Evolutionary conservation across 2,888 invertebrate species (phyloP), one percentile per base, ranked within the genome.

Genomic region (Andrena praecox): DNA sequence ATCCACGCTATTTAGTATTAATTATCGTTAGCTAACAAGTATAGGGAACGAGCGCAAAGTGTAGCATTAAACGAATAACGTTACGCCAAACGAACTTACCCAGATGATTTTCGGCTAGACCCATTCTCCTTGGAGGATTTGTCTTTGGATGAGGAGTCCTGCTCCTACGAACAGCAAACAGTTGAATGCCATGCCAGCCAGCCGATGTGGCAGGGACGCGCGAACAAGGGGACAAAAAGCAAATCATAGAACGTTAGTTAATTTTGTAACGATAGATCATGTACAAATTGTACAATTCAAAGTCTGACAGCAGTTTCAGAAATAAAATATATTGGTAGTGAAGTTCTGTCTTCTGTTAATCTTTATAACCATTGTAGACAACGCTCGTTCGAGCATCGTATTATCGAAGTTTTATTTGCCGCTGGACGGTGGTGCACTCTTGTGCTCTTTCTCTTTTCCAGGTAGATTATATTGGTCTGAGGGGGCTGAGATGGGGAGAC

Each of bases 111-210:
- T 85, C 94, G 95, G 83, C 94, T 93, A 87, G 95, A 96, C 89
- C 95, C 96, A 93, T 96, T 95, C 92, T 95, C 96, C 92, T 95
- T 95, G 90, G 95, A 94, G 63, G 92, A 90, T 90, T 93, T 93
- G 89, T 93, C 93, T 92, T 93, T 93, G 91, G 92, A 90, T 78
- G 91, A 91, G 85, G 90, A 91, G 89, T 93, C 93, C 91, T 93
- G 93, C 91, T 93, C 93, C 93, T 93, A 92, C 91, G 93, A 93
- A 93, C 93, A 93, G 93, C 93, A 93, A 93, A 93, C 93, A 93
- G 93, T 93, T 93, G 93, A 93, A 90, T 93, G 93, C 93, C 93
- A 93, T 93, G 92, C 93, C 93, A 93, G 91, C 89, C 91, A 93
- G 92, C 90, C 93, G 91, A 93, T 90, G 89, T 92, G 93, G 93